Evolutionary conservation across 2,888 invertebrate genomes (phyloP), one percentile per base, ranked within the genome.

Genomic region (Drosophila putrida): DNA sequence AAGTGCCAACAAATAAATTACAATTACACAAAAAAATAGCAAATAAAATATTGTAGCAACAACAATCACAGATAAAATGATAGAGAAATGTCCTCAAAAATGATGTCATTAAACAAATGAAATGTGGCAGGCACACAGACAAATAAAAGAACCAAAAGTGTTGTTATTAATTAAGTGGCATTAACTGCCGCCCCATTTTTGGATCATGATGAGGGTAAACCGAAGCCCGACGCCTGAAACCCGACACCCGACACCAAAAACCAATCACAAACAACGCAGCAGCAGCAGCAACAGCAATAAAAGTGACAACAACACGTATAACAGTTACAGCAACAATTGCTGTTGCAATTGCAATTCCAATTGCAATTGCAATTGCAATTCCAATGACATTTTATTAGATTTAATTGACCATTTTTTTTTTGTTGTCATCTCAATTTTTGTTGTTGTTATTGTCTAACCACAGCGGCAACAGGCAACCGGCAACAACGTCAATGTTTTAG

Each of bases 161-260:
- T 73, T 69, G 72, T 80, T 84, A 84, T 84, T 84, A 83, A 83
- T 85, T 83, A 82, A 82, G 72, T 76, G 82, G 75, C 76, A 84
- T 84, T 84, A 82, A 74, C 53, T 58, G 68, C 13, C 53, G 35
- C 43, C 67, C 62, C 51, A 33, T 31, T 46, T 54, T 74, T 35
- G 27, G 38, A 20, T 71, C 54, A 41, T 49, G 47, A 46, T 49
- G 55, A 39, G 46, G 38, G 43, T 59, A 33, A 44, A 54, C 55
- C n/a, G 9, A 59, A 51, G 47, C 44, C 47, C 49, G 58, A 57
- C 49, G 47, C 44, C 47, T 46, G 54, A 61, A 68, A 41, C 9
- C 38, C 31, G 10, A 59, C 46, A 50, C 44, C 47, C 49, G 58
- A 43, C 13, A 43, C 58, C 49, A 13, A 53, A 61, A 68, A 44